phyloP scores from a whole-genome alignment of 2,113 vertebrate genomes.

The Anser cygnoides region DNA sequence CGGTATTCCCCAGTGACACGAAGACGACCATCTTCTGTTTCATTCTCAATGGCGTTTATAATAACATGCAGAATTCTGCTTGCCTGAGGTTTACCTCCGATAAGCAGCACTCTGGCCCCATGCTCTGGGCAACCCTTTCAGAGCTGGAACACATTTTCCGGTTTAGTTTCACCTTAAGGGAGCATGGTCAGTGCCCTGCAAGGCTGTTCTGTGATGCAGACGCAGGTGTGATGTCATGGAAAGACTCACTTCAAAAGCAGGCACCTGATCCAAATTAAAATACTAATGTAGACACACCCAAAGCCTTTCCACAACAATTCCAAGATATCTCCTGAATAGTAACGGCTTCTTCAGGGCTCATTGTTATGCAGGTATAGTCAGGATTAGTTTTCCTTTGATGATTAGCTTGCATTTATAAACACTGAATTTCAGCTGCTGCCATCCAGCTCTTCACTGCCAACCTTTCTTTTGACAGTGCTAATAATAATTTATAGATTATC shows the following conservation, averaged over 20 bases:
- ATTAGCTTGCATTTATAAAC: constrained; percentile 26
- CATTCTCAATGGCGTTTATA: background rate
- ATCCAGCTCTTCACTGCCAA: constrained; percentile 7
- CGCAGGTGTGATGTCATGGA: background rate
- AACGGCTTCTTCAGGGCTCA: background rate
- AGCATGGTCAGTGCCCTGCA: background rate
- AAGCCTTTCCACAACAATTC: background rate
- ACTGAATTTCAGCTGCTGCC: constrained; percentile 16
- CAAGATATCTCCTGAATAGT: background rate
- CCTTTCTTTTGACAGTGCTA: background rate
- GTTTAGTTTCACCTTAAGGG: background rate
- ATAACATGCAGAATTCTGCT: background rate
- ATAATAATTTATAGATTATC: background rate
- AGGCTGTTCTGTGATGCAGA: background rate
- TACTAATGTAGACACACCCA: background rate
- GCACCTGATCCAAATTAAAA: constrained; percentile 23
- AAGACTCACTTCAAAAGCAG: background rate
- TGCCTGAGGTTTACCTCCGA: background rate
- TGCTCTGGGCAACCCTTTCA: background rate
- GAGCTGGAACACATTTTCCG: background rate
- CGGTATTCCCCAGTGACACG: background rate
- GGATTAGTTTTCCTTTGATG: constrained; percentile 33
- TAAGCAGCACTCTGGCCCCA: background rate
- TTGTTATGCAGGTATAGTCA: background rate
- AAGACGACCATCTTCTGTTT: background rate